Base-by-base conservation (phyloP, 2,797 vertebrate genomes). In the Ataeniobius toweri region DNA sequence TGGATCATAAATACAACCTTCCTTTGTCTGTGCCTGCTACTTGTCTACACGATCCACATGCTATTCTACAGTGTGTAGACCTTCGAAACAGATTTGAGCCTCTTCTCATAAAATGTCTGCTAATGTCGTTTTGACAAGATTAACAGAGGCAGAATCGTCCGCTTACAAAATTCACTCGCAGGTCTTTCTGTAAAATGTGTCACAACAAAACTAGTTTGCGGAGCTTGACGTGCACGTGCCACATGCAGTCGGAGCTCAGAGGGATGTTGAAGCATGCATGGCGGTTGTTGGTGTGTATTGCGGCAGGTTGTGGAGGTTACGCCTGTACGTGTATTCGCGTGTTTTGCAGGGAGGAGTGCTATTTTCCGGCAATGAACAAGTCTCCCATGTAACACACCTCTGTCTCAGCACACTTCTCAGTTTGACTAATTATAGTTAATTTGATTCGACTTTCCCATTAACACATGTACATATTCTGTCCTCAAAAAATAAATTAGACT, bases 401-500 rank as follows among this genome's bases (percentile, higher is more conserved):
- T 88, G 88, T 82, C 86, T 88, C 91, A 59, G 85, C 89, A 87
- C 91, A 92, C 90, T 92, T 89, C 91, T 91, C 90, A 81, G 83
- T 94, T 93, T 92, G 90, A 94, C 95, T 95, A 95, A 96, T 96
- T 95, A 95, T 94, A 95, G 94, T 94, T 95, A 94, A 96, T 95
- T 96, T 95, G 93, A 96, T 95, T 94, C 82, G 78, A 89, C 91
- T 94, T 94, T 94, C 92, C 94, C 90, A 95, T 96, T 95, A 96
- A 95, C 94, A 95, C 94, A 92, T 94, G 94, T 95, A 94, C 93
- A 95, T 95, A 94, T 95, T 95, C 94, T 95, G 94, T 94, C 94
- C 95, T 95, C 92, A 94, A 95, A 95, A 96, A 95, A 91, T 94
- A 95, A 95, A 96, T 96, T 95, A 95, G 92, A 92, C 92, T 95